These are phyloP conservation scores for Ditylenchus dipsaci DNA, from an alignment of 1,140 invertebrate species.

Conservation along the genomic window DNA sequence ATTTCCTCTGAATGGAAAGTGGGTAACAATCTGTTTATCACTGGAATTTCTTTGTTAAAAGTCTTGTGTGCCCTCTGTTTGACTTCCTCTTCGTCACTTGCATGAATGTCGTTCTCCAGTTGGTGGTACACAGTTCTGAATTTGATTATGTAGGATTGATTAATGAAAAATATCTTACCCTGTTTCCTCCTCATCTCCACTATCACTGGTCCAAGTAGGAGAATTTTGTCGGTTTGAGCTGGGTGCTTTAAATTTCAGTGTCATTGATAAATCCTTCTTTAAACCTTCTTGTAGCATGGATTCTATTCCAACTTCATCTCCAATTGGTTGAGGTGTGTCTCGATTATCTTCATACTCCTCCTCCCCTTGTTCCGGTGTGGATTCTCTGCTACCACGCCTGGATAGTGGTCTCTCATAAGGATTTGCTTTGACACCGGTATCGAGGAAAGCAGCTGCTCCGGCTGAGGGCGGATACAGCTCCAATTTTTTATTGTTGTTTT, in stretches of 20 bases:
- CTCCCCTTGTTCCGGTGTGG: slow-evolving; percentile 38
- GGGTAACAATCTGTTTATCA: not conserved
- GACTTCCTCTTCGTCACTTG: slow-evolving; percentile 27
- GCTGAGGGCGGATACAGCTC: not conserved
- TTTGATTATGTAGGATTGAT: too few relatives aligned
- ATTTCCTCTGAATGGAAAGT: not conserved
- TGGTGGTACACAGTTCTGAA: slow-evolving; percentile 19
- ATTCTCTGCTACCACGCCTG: slow-evolving; percentile 40
- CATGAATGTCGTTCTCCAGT: slow-evolving; percentile 12
- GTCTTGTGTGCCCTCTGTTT: slow-evolving; percentile 16
- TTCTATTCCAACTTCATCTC: slow-evolving; percentile 20
- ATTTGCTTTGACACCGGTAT: slow-evolving; percentile 1
- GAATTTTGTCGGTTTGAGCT: slow-evolving; percentile 7
- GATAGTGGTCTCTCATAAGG: slow-evolving; percentile 42
- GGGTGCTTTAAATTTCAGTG: not conserved
- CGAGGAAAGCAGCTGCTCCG: slow-evolving; percentile 1
- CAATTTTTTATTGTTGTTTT: slow-evolving; percentile 24
- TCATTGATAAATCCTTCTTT: not conserved
- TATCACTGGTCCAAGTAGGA: slow-evolving; percentile 25
- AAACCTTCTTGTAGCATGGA: not conserved
- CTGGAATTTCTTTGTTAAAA: not conserved
- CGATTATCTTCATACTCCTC: slow-evolving; percentile 27
- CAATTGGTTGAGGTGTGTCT: slow-evolving; percentile 39
- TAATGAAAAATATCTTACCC: not conserved
- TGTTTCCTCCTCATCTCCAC: slow-evolving; percentile 18